phyloP scores from a whole-genome alignment of 1,140 invertebrate genomes.

The Belonocnema kinseyi region DNA sequence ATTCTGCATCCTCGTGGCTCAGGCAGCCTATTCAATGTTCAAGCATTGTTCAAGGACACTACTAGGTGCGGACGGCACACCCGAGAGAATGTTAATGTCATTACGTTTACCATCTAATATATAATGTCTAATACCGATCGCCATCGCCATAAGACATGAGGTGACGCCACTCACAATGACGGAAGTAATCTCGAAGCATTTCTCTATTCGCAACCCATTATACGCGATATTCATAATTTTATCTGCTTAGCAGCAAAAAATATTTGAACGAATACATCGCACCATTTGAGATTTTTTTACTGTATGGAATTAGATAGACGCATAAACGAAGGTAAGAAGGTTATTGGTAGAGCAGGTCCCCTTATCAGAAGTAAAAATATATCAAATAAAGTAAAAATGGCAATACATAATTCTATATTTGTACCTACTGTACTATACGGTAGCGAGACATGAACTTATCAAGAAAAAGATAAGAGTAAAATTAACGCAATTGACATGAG shows the following conservation, averaged over 20 bases:
- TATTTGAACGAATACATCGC: background rate
- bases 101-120: constrained; percentile 1
- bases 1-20: constrained; percentile 11
- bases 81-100: constrained; percentile 4
- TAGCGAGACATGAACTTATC: too few relatives aligned
- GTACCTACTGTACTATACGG: too few relatives aligned
- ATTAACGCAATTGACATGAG: too few relatives aligned
- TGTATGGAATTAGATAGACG: too few relatives aligned
- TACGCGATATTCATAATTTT: background rate
- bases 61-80: constrained; percentile 5
- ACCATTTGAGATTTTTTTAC: background rate
- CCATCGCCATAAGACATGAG: background rate
- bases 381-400: too few relatives aligned
- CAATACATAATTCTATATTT: too few relatives aligned
- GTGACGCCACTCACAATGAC: constrained; percentile 1
- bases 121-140: background rate
- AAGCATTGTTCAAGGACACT: constrained; percentile 1
- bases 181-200: constrained; percentile 4
- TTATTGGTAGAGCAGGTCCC: too few relatives aligned
- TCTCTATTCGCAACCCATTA: background rate
- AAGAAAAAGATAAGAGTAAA: too few relatives aligned
- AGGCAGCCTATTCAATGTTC: background rate
- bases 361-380: too few relatives aligned
- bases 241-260: background rate
- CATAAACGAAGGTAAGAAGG: too few relatives aligned